Base-by-base conservation (phyloP, 2,888 invertebrate species). In the Sesamia inferens region DNA sequence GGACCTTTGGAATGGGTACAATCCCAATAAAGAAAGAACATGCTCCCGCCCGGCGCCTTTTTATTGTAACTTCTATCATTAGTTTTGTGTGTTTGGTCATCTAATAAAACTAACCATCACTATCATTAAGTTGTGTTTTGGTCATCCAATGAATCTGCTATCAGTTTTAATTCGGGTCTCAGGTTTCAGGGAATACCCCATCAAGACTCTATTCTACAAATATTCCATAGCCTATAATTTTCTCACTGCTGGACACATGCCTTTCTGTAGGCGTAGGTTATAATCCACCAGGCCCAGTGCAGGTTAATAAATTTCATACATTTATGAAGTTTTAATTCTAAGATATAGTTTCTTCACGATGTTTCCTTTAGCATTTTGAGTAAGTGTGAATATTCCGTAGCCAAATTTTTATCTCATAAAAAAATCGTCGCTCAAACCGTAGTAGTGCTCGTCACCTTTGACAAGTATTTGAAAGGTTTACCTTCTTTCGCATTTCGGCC, bases 381-480 rank as follows among this genome's bases (percentile, higher is more conserved):
- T 0, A 19, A 51, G 19, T 51, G 8, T 51, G 10, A 64, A 44
- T n/a, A 73, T 68, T 64, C 51, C 57, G 48, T 14, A 61, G 44
- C 48, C 16, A 54, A 69, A 69, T 63, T 59, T 19, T 63, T n/a
- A 24, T 63, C 73, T 54, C 71, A 78, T 67, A 44, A 65, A 74
- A 84, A 71, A 75, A 42, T 72, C 63, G 69, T 79, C 78, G 69
- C 80, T 83, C 80, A 86, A 86, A 71, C 87, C 86, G 68, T 86
- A 87, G 76, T 69, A 86, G 79, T 85, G 86, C 85, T 61, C 66
- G 80, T 78, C 81, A 82, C 82, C 84, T 85, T 69, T 79, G 71
- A 81, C 81, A 78, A 83, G 86, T 82, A 88, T 86, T 86, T 85
- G 78, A 86, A 88, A 87, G 89, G 86, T 85, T 85, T 87, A 74